Percentiles rank a stretch among this genome's conserved stretches.
Conservation (phyloP, 2,113 vertebrate species). For the Stomatorhinus ivindoensis region DNA sequence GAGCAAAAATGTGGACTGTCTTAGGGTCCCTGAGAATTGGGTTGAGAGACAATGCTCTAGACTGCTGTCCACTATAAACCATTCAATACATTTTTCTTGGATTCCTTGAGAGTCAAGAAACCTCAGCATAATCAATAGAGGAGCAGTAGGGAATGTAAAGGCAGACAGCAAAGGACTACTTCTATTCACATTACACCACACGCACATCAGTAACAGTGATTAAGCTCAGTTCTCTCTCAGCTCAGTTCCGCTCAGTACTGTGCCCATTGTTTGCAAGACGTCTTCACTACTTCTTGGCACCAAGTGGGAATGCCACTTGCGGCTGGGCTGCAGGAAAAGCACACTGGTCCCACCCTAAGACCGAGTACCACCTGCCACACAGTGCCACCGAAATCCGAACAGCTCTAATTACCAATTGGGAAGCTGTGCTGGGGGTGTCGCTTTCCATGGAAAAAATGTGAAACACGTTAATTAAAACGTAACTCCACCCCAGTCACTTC, state of each 20-base stretch:
- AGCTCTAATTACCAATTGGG: constrained; percentile 38
- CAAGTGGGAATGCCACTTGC: not conserved
- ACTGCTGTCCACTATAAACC: constrained; percentile 26
- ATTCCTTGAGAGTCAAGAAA: constrained; percentile 41
- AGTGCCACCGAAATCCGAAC: constrained; percentile 35
- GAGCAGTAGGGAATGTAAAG: constrained; percentile 17
- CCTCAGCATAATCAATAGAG: constrained; percentile 12
- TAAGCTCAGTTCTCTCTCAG: not conserved
- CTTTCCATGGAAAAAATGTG: constrained; percentile 23
- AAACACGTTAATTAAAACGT: constrained; percentile 13
- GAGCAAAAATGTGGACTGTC: not conserved
- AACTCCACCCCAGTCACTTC: constrained; percentile 24
- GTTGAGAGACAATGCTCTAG: not conserved
- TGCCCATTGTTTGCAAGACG: not conserved
- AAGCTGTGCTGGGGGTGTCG: constrained; percentile 21
- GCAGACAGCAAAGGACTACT: not conserved
- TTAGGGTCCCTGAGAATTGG: not conserved
- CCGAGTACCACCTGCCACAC: constrained; percentile 26
- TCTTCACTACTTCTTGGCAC: not conserved
- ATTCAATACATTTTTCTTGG: constrained; percentile 27
- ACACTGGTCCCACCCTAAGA: not conserved
- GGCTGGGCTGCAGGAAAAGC: not conserved
- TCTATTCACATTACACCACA: too few species aligned
- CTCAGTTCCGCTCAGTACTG: not conserved
- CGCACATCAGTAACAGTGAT: not conserved